Evolutionary conservation across 2,113 vertebrate species (phyloP).

Genomic region (Python bivittatus): DNA sequence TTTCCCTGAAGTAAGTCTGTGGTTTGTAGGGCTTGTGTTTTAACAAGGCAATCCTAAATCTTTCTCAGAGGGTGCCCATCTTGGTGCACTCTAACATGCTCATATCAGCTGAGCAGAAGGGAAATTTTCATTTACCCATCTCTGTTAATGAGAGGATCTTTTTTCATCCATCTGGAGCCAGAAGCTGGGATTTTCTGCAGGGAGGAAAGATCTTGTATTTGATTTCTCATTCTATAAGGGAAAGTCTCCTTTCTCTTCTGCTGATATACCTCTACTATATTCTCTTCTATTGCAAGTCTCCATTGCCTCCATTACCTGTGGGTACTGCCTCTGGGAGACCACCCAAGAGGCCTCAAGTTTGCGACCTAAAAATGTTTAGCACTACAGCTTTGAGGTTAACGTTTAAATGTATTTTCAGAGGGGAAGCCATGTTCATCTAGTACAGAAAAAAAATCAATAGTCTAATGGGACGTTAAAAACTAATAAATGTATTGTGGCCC

Average conservation of each 20-base stretch:
- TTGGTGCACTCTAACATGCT: background rate
- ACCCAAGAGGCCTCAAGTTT: background rate
- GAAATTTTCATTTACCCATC: background rate
- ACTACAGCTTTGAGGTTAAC: background rate
- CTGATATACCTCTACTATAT: no score
- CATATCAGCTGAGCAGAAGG: background rate
- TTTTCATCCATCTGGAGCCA: background rate
- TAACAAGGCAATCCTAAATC: background rate
- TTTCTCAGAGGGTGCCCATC: background rate
- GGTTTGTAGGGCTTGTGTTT: background rate
- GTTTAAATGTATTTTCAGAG: background rate
- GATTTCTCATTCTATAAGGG: background rate
- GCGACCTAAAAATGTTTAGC: background rate
- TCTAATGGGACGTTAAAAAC: background rate
- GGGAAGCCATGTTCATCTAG: background rate
- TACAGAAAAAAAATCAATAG: background rate
- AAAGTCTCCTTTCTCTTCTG: no score
- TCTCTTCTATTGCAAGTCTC: no score
- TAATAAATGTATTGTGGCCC: background rate
- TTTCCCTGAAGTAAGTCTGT: background rate
- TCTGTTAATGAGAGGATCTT: background rate
- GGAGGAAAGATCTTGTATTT: background rate
- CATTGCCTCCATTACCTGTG: background rate
- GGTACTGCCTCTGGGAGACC: background rate
- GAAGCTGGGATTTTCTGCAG: background rate